These are phyloP conservation scores for Leucophenga maculata DNA, from an alignment of 2,888 invertebrate species.

Conservation along the genomic window DNA sequence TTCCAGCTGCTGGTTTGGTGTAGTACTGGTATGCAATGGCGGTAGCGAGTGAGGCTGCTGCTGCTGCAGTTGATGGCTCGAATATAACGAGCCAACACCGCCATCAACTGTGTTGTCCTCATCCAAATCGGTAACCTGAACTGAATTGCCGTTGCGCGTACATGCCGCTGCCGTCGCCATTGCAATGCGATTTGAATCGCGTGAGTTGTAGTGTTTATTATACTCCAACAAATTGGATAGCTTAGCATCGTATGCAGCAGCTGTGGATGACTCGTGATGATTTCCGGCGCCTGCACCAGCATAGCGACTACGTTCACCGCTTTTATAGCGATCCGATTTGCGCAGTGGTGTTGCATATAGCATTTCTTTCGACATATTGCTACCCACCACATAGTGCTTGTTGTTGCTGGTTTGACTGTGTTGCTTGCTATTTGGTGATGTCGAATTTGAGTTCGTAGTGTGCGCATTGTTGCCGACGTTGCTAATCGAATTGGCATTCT, in stretches of 20 bases:
- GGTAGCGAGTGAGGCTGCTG: constrained; percentile 43
- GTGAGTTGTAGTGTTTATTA: constrained; percentile 54
- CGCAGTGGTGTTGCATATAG: constrained; percentile 71
- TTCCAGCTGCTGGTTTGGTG: constrained; percentile 67
- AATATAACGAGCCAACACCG: constrained; percentile 56
- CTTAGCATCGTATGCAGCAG: constrained; percentile 54
- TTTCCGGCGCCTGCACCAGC: constrained; percentile 33
- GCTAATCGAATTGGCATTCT: constrained; percentile 57
- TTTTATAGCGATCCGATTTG: constrained; percentile 72
- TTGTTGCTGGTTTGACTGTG: constrained; percentile 31
- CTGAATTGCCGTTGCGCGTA: constrained; percentile 64
- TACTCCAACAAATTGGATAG: constrained; percentile 66
- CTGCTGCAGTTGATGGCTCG: neutral
- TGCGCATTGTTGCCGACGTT: constrained; percentile 32
- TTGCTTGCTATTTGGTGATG: constrained; percentile 28
- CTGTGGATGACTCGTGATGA: constrained; percentile 24
- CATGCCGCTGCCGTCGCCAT: constrained; percentile 34
- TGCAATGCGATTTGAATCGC: constrained; percentile 65
- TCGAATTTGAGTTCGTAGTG: constrained; percentile 44
- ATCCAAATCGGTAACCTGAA: constrained; percentile 66
- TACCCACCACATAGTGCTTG: constrained; percentile 38
- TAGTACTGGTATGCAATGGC: constrained; percentile 38
- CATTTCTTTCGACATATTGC: constrained; percentile 69
- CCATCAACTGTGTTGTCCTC: constrained; percentile 62
- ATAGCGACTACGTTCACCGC: constrained; percentile 67